Evolutionary conservation across 2,888 invertebrate genomes (phyloP), one percentile per base, ranked within the genome.

Genomic region (Nematopogon swammerdamellus): DNA sequence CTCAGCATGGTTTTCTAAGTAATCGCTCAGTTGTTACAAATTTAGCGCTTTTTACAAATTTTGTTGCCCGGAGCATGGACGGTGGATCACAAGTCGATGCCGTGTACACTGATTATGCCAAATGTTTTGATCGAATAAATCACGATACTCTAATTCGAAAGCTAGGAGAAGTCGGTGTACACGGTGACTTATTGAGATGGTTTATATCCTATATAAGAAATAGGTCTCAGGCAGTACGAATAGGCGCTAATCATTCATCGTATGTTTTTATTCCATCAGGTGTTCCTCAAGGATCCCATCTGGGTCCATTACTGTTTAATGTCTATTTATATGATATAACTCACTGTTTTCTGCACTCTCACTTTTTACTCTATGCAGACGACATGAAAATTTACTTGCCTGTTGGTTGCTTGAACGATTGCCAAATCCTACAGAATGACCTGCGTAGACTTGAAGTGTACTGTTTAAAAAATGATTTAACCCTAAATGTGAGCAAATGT

Each of bases 1-100:
- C 19, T 5, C 49, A 49, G 11, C 49, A 49, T 20, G 49, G 49
- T 8, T 49, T 49, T 42, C 20, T 52, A 29, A 45, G 42, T 50
- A 19, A 43, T 16, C 50, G 47, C 30, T 47, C 46, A 47, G 42
- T 47, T 18, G 25, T 36, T 25, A 42, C 46, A 17, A 25, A 46
- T 16, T 46, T 30, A 30, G 36, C 47, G 29, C 18, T 46, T 47
- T 17, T 45, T n/a, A 19, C 45, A 45, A 19, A 46, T 46, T 43
- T 36, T 18, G 36, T 47, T 20, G 14, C 17, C 3, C 11, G 10
- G 10, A 45, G 29, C 3, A 10, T 47, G 29, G 47, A 47, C 11
- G 17, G 36, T 4, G 36, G 36, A n/a, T 14, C 30, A 11, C 47
- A 47, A 36, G 47, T 47, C 17, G 47, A 47, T 30, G 36, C 36